These are phyloP conservation scores for Aldabrachelys gigantea DNA, from an alignment of 2,113 vertebrate genomes.

Conservation along the genomic window DNA sequence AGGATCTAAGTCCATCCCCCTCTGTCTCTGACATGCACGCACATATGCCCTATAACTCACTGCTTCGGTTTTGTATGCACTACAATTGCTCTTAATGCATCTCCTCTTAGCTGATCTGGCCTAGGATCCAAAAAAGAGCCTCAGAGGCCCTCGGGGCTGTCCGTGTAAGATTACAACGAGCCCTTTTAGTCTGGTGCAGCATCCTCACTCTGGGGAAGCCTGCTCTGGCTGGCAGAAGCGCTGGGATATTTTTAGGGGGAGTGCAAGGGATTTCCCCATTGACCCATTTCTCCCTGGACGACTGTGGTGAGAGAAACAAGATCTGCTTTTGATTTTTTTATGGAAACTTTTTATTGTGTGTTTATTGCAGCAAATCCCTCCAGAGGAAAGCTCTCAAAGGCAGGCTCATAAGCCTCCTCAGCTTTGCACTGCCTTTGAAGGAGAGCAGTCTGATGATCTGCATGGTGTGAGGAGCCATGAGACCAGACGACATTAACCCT, in stretches of 20 bases:
- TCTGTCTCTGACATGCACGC: not conserved
- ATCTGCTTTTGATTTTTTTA: not conserved
- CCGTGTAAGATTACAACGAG: not conserved
- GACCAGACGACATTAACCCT: conserved; percentile 87
- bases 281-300: not conserved
- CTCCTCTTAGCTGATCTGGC: not conserved
- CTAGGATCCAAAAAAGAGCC: not conserved
- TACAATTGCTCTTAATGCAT: not conserved
- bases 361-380: not conserved
- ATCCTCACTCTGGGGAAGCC: not conserved
- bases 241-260: not conserved
- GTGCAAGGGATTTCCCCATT: not conserved
- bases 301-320: not conserved
- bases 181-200: not conserved
- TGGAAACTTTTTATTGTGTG: not conserved
- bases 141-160: not conserved
- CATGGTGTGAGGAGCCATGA: conserved; percentile 78
- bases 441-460: not conserved
- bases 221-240: not conserved
- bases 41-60: not conserved
- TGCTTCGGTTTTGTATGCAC: not conserved
- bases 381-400: not conserved
- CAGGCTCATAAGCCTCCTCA: not conserved
- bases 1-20: not conserved
- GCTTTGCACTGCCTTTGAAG: not conserved